Percentiles rank a stretch among this genome's conserved stretches.
These are phyloP conservation scores for Drosophila affinis DNA, from an alignment of 2,888 invertebrate species.

Conservation along the genomic window DNA sequence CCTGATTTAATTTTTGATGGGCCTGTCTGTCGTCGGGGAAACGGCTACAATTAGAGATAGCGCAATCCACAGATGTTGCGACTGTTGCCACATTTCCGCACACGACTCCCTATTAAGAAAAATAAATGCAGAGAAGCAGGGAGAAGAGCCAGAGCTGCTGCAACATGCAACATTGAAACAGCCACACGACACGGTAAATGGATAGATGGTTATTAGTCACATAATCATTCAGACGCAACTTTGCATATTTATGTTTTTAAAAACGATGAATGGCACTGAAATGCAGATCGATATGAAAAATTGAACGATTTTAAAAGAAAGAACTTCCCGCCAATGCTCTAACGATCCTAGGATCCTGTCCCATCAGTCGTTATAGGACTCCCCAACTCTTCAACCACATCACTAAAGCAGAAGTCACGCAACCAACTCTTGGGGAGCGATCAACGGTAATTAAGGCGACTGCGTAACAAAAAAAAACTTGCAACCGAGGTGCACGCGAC, in stretches of 20 bases:
- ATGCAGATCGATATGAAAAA: neutral
- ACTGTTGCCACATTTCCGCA: conserved; percentile 64
- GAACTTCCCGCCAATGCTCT: neutral
- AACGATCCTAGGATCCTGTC: neutral
- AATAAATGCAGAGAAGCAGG: conserved; percentile 11
- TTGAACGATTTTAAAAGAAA: neutral
- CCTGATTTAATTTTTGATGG: conserved; percentile 23
- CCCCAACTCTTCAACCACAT: neutral
- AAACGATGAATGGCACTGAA: conserved; percentile 14
- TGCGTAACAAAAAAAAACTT: conserved; percentile 66
- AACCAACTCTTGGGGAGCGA: conserved; percentile 14
- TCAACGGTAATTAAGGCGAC: conserved; percentile 53
- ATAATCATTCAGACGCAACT: conserved; percentile 22
- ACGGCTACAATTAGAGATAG: conserved; percentile 34
- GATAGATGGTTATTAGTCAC: conserved; percentile 29
- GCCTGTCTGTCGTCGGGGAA: conserved; percentile 36
- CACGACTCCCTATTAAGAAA: conserved; percentile 44
- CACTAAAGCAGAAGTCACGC: neutral
- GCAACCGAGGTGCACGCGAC: conserved; percentile 54
- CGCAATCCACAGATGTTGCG: conserved; percentile 33
- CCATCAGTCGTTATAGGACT: conserved; percentile 1
- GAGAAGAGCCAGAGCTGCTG: conserved; percentile 7
- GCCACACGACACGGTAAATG: conserved; percentile 20
- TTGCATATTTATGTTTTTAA: conserved; percentile 51
- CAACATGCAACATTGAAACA: conserved; percentile 57